These are phyloP conservation scores for Enteromius fasciolatus DNA, from an alignment of 2,797 vertebrate species.

Conservation along the genomic window DNA sequence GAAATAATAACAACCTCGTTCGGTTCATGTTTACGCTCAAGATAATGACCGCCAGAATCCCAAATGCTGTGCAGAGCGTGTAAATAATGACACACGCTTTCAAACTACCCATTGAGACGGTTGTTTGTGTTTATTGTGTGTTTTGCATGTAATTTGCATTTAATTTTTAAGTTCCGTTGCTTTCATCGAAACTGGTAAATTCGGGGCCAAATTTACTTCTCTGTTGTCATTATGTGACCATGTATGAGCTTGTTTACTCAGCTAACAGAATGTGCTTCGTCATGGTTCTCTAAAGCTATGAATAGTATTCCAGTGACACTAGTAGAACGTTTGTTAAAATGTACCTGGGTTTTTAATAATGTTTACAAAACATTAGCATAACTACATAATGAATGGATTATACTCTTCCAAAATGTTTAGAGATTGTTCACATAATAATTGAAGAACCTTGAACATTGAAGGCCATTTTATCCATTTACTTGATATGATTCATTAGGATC, in stretches of 20 bases:
- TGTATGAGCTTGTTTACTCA: background rate
- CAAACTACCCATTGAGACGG: constrained; percentile 22
- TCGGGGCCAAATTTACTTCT: background rate
- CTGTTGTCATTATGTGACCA: background rate
- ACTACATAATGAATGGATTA: no score
- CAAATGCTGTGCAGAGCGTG: background rate
- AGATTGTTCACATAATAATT: no score
- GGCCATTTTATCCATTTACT: no score
- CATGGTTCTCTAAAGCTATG: background rate
- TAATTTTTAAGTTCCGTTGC: background rate
- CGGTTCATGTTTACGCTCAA: background rate
- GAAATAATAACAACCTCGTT: constrained; percentile 17
- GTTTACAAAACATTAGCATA: background rate
- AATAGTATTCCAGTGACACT: background rate
- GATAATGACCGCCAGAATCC: constrained; percentile 1
- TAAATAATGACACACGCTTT: constrained; percentile 5
- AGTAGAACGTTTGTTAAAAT: background rate
- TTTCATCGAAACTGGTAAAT: constrained; percentile 13
- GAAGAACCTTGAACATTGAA: no score
- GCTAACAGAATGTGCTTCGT: background rate
- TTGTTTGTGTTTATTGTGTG: constrained; percentile 15
- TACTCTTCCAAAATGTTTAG: no score
- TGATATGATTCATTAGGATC: no score
- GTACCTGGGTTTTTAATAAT: background rate
- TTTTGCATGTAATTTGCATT: constrained; percentile 45